These are phyloP conservation scores for Troilus luridus DNA, from an alignment of 2,888 invertebrate genomes.

Conservation along the genomic window DNA sequence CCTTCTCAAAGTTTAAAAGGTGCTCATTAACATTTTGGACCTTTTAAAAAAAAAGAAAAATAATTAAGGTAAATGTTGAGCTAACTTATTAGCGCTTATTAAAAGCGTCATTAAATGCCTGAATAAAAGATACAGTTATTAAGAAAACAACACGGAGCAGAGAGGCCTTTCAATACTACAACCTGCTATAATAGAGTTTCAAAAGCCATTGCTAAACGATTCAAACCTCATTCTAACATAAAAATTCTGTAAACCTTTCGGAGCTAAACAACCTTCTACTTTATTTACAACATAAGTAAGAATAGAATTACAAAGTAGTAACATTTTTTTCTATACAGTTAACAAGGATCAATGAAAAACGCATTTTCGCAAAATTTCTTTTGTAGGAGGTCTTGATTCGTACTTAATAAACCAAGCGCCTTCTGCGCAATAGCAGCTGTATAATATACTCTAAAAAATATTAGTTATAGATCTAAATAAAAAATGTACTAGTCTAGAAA, in stretches of 20 bases:
- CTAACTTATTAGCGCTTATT: not conserved
- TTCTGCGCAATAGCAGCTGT: no score
- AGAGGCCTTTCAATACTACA: not conserved
- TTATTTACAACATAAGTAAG: no score
- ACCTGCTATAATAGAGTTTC: not conserved
- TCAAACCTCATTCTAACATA: not conserved
- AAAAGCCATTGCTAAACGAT: not conserved
- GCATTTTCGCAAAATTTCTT: no score
- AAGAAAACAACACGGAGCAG: not conserved
- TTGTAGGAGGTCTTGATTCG: no score
- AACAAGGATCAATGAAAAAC: no score
- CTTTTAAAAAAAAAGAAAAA: not conserved
- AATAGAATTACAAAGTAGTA: no score
- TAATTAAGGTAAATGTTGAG: not conserved
- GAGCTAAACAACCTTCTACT: not conserved
- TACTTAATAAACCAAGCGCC: no score
- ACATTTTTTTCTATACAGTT: no score
- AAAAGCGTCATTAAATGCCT: not conserved
- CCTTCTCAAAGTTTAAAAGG: not conserved
- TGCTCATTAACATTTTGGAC: not conserved
- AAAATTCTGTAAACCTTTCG: not conserved
- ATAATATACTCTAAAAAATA: no score
- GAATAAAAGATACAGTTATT: slow-evolving; percentile 11
- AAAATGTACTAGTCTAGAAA: no score
- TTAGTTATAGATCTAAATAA: no score